phyloP scores from a whole-genome alignment of 2,888 invertebrate genomes.

The Muschampia plurimacula region DNA sequence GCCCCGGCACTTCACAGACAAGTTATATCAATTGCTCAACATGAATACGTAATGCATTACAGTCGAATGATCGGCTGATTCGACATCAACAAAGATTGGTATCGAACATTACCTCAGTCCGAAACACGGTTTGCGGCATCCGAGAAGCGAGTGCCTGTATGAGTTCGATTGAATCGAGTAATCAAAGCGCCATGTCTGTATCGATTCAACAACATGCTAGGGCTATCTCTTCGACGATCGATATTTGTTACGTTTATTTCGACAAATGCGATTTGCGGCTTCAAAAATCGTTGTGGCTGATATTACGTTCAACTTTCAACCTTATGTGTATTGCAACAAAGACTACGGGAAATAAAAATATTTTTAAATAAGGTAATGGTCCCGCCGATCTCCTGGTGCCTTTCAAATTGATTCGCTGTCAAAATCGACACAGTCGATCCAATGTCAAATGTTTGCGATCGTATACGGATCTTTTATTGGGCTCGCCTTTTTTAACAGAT shows the following conservation, averaged over 20 bases:
- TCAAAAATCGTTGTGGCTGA: constrained; percentile 45
- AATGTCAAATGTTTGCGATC: constrained; percentile 76
- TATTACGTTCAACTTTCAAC: constrained; percentile 48
- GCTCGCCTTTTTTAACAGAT: constrained; percentile 63
- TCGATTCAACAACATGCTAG: constrained; percentile 77
- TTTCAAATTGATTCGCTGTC: constrained; percentile 80
- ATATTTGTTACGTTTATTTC: constrained; percentile 78
- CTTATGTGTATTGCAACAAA: constrained; percentile 48
- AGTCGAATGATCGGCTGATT: constrained; percentile 68
- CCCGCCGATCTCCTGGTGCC: constrained; percentile 53
- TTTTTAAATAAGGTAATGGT: constrained; percentile 32
- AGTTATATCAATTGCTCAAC: constrained; percentile 77
- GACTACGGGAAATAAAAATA: constrained; percentile 25
- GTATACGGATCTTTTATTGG: constrained; percentile 63
- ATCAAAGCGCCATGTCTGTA: constrained; percentile 83
- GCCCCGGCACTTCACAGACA: constrained; percentile 53
- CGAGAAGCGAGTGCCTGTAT: constrained; percentile 63
- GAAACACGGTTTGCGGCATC: constrained; percentile 64
- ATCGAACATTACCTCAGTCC: constrained; percentile 75
- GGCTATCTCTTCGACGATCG: constrained; percentile 78
- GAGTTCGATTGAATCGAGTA: constrained; percentile 79
- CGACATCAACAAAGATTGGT: constrained; percentile 79
- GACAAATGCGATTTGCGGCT: constrained; percentile 59
- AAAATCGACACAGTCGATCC: constrained; percentile 74
- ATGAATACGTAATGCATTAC: constrained; percentile 76